A percentile compares a stretch with the other conserved stretches of the same genome.
phyloP scores from a whole-genome alignment of 1,140 invertebrate species.

The Telenomus remus region DNA sequence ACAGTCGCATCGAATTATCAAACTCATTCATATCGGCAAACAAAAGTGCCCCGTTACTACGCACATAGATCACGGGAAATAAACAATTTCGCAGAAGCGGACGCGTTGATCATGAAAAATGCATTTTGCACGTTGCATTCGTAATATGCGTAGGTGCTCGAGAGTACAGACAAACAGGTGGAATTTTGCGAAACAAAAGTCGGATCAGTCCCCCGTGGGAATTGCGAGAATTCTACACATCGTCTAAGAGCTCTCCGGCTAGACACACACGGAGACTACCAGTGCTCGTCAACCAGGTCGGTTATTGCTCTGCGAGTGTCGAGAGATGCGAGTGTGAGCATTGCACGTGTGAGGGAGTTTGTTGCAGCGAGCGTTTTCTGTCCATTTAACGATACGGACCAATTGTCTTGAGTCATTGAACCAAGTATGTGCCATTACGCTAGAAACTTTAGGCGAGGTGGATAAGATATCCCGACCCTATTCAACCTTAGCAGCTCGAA shows the following conservation, averaged over 20 bases:
- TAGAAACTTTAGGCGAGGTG: constrained; percentile 37
- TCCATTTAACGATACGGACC: constrained; percentile 46
- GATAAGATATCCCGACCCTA: constrained; percentile 36
- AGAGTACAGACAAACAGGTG: constrained; percentile 13
- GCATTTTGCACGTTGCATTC: constrained; percentile 36
- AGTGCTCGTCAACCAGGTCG: constrained; percentile 12
- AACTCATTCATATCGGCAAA: constrained; percentile 1
- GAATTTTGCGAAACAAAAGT: constrained; percentile 38
- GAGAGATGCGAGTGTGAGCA: constrained; percentile 21
- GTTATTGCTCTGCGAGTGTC: constrained; percentile 17
- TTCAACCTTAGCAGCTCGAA: constrained; percentile 39
- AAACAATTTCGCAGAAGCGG: not conserved
- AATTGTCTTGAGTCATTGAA: constrained; percentile 57
- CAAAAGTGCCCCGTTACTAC: not conserved
- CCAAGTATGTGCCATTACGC: constrained; percentile 44
- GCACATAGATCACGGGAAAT: no score
- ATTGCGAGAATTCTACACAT: constrained; percentile 39
- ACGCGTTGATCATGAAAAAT: constrained; percentile 25
- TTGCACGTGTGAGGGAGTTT: constrained; percentile 17
- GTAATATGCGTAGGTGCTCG: constrained; percentile 31
- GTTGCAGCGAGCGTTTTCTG: constrained; percentile 29
- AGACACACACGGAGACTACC: no score
- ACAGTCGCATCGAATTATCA: not conserved
- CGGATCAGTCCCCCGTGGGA: constrained; percentile 38
- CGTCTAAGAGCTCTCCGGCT: constrained; percentile 24